Evolutionary conservation across 1,140 invertebrate genomes (phyloP), one percentile per base, ranked within the genome.

Genomic region (Wiebesia pumilae): DNA sequence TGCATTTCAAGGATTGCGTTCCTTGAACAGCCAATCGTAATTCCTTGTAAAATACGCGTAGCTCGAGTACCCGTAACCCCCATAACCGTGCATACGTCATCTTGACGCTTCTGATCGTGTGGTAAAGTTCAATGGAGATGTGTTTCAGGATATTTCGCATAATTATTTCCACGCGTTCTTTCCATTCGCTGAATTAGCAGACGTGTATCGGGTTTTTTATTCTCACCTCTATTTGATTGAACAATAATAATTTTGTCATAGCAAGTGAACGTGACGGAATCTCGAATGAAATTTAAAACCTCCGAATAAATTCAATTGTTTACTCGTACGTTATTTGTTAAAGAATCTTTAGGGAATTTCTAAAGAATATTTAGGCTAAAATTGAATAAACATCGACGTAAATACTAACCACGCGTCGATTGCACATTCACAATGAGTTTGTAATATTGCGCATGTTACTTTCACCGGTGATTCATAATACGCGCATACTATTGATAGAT

Each of bases 121-220:
- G 3, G 9, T 71, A 38, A 4, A 71, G 21, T 71, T 71, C 69
- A 38, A 71, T 71, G 33, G 19, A 38, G 7, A 35, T 4, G 67
- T 9, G 35, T 71, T 71, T 71, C 69, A 38, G 35, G 35, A 75
- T 75, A n/a, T 0, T 75, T 43, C 38, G 9, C 24, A 75, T 43
- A 75, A 75, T 43, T 40, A 75, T 75, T 43, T 75, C 35, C 69
- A 71, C 35, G 7, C 69, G 69, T 9, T 71, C 35, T 38, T 71
- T 69, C 40, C 19, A 9, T 71, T 21, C 69, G 6, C 19, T 21
- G 40, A 71, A 71, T 71, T 71, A 71, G 40, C 69, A 75, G 3
- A 75, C 71, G 6, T 75, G 14, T 75, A 75, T n/a, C 4, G 1
- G n/a, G 9, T 43, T 75, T n/a, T 75, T 75, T 75, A 43, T 27